Conservation (phyloP, 2,113 vertebrate genomes). For the Paraplagusia blochii region DNA sequence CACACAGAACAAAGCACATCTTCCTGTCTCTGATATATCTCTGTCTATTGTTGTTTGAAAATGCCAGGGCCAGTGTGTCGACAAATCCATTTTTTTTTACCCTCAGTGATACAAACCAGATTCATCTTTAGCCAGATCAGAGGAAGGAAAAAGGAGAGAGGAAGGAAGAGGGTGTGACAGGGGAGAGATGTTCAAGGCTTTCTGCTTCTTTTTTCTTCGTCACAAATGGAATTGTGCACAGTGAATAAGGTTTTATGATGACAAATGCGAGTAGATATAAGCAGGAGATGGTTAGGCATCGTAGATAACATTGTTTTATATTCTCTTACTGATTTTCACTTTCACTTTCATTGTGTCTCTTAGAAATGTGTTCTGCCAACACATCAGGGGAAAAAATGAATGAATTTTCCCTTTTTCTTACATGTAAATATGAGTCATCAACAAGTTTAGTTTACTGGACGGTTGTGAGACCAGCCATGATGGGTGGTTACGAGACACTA, state of each 20-base stretch:
- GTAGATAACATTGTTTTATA: constrained; percentile 11
- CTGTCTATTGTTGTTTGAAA: constrained; percentile 55
- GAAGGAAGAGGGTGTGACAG: background rate
- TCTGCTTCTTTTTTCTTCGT: background rate
- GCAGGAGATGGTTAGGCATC: constrained; percentile 31
- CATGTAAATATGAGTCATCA: too few species aligned
- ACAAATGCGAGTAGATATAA: constrained; percentile 34
- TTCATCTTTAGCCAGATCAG: constrained; percentile 51
- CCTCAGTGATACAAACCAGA: constrained; percentile 51
- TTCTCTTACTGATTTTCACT: too few species aligned
- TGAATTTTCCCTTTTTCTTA: too few species aligned
- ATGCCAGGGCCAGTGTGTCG: constrained; percentile 45
- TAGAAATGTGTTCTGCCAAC: too few species aligned
- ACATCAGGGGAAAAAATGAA: too few species aligned
- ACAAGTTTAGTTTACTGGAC: too few species aligned
- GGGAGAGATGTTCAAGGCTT: background rate
- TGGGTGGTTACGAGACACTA: too few species aligned
- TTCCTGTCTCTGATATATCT: constrained; percentile 44
- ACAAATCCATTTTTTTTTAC: constrained; percentile 41
- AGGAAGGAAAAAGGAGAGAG: constrained; percentile 20
- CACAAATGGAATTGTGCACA: constrained; percentile 28
- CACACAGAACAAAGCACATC: constrained; percentile 47
- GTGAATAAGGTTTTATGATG: constrained; percentile 30
- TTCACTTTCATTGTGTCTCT: too few species aligned
- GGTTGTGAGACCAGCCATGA: too few species aligned